A percentile compares a stretch with the other conserved stretches of the same genome.
These are phyloP conservation scores for Colletes latitarsis DNA, from an alignment of 1,140 invertebrate species.

Conservation along the genomic window DNA sequence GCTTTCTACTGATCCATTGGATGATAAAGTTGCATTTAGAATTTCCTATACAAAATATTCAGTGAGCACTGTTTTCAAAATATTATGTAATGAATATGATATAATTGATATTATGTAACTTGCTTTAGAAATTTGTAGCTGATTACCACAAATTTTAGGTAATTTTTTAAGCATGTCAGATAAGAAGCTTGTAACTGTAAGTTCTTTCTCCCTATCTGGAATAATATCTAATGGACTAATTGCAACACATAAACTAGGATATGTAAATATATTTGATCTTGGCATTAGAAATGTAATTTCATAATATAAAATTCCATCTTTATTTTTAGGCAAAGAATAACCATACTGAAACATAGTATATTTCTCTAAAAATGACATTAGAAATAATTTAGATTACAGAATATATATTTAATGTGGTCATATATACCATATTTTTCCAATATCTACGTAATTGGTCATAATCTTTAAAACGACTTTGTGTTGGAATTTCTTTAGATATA, in stretches of 20 bases:
- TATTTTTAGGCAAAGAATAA: constrained; percentile 71
- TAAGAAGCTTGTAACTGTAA: constrained; percentile 50
- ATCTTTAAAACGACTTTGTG: constrained; percentile 62
- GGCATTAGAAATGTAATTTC: constrained; percentile 62
- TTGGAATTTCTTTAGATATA: constrained; percentile 66
- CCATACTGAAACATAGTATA: constrained; percentile 69
- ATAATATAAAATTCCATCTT: constrained; percentile 66
- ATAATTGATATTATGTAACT: background rate
- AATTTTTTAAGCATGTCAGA: constrained; percentile 53
- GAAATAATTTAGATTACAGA: background rate
- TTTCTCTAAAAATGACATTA: background rate
- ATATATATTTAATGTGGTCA: background rate
- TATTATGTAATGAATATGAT: background rate
- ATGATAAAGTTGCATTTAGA: constrained; percentile 9
- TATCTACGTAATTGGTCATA: constrained; percentile 73
- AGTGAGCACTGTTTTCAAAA: background rate
- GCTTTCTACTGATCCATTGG: background rate
- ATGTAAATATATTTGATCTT: constrained; percentile 52
- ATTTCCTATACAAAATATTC: background rate
- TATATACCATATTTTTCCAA: constrained; percentile 77
- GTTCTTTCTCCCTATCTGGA: constrained; percentile 40
- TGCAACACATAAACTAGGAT: constrained; percentile 67
- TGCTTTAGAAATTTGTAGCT: constrained; percentile 49
- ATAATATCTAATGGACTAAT: constrained; percentile 47
- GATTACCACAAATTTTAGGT: constrained; percentile 53